Evolutionary conservation across 2,113 vertebrate species (phyloP), one percentile per base, ranked within the genome.

Genomic region (Cynoglossus semilaevis): DNA sequence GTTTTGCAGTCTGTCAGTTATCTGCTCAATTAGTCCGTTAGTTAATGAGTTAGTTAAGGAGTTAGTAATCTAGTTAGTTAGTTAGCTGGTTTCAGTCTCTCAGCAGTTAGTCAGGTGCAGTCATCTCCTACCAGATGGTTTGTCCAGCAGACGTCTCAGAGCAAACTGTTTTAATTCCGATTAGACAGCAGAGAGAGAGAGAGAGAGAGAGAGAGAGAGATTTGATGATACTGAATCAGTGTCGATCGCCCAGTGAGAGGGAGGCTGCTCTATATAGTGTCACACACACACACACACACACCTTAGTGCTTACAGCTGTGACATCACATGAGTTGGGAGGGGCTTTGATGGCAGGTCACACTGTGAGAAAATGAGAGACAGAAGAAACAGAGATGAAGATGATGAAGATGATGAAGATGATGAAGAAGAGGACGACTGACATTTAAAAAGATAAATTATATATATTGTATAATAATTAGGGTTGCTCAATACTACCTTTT

Each of bases 211-310:
- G 66, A 17, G 41, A 51, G 47, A 19, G 35, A 65, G 34, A 65
- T 43, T 15, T 48, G 72, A 8, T 42, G 74, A 80, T 75, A 77
- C 41, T 57, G 73, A 70, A 51, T 22, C 44, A 34, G 45, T 79
- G 69, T 64, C 16, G 64, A 57, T 60, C 63, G 43, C 67, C 63
- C 63, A 51, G 63, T 4, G 42, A 63, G 65, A 64, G 58, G 53
- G 65, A 76, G 50, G 13, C 49, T 22, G 70, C 60, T 37, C 73
- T 74, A 80, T 80, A 80, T 76, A 78, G 82, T 76, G 71, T 38
- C 57, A 63, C 72, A 14, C 49, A 0, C 56, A 3, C 63, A 62
- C 51, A 63, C 62, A 67, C 66, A 54, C 69, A 55, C 53, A 46
- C 55, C 22, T 29, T 29, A 29, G 3, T 6, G 22, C 53, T 63